Evolutionary conservation across 2,797 vertebrate genomes (phyloP).

Genomic region (Sebastes glaucus): DNA sequence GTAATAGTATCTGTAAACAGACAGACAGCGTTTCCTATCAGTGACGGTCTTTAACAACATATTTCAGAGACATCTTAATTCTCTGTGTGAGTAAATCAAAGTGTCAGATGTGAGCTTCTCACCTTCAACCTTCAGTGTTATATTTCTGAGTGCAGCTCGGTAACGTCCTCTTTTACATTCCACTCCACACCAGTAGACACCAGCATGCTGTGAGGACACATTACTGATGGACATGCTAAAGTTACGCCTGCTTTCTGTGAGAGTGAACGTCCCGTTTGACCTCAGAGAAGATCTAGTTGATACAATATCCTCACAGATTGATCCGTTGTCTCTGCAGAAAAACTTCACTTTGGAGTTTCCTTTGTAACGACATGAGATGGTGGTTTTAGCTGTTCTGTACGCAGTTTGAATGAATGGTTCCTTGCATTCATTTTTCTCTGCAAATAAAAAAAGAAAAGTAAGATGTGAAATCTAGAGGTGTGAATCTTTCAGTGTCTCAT

Average conservation of each 20-base stretch:
- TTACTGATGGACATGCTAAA: neutral
- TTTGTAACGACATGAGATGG: neutral
- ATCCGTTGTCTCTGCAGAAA: neutral
- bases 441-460: rapidly evolving
- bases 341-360: rapidly evolving
- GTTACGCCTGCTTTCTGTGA: rapidly evolving
- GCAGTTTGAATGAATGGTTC: rapidly evolving
- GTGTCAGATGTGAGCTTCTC: neutral
- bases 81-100: neutral
- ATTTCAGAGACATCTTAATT: too few species aligned
- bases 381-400: neutral
- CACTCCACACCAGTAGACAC: slow-evolving; percentile 43
- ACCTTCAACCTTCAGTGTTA: neutral
- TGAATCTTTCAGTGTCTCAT: too few species aligned
- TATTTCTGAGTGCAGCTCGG: neutral
- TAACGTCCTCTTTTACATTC: rapidly evolving
- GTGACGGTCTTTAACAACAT: neutral
- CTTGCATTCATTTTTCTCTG: neutral
- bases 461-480: neutral
- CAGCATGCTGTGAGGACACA: neutral
- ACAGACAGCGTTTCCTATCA: neutral
- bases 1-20: neutral
- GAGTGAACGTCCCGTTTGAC: neutral
- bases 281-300: neutral
- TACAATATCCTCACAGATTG: neutral